Evolutionary conservation across 1,140 invertebrate species (phyloP), one percentile per base, ranked within the genome.

Genomic region (Venturia canescens): DNA sequence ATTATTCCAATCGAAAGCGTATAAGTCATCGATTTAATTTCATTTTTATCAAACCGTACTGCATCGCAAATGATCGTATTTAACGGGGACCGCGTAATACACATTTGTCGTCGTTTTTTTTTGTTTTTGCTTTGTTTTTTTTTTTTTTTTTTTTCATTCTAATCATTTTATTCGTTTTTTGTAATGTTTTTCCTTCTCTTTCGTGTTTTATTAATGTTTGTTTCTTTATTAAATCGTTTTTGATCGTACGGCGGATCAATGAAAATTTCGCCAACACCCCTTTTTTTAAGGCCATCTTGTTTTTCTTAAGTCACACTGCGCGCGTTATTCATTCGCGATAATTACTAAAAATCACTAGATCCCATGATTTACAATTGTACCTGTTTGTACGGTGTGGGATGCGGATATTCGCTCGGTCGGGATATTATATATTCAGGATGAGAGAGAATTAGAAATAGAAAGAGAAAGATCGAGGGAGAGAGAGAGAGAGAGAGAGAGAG

Each of bases 201-300:
- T 57, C n/a, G 21, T 57, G 18, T 57, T 66, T 66, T 26, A 7
- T 66, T 66, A 9, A 13, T 27, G 6, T 29, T 26, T 66, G 6
- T 66, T 66, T 29, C 2, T 66, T 66, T 27, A 26, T 66, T 26
- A 66, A 9, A 27, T 44, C 38, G 38, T 44, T 23, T 66, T 66
- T 26, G 23, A 21, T 78, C 60, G 76, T 44, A 44, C 31, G 71
- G 50, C 38, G 70, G 44, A 23, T 50, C 15, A 27, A 48, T 31
- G 21, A 79, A 72, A 60, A 60, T 79, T 72, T 23, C 38, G 31
- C 63, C 34, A 80, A 81, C 11, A 67, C 34, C 31, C 71, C 60
- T 69, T 83, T 83, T 70, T 69, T 83, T 83, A 83, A 83, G 82
- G 82, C 79, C 82, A 83, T 80, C 75, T 38, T 80, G 79, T 74